Base-by-base conservation (phyloP, 2,888 invertebrate species). In the Oxystoma pomonae region DNA sequence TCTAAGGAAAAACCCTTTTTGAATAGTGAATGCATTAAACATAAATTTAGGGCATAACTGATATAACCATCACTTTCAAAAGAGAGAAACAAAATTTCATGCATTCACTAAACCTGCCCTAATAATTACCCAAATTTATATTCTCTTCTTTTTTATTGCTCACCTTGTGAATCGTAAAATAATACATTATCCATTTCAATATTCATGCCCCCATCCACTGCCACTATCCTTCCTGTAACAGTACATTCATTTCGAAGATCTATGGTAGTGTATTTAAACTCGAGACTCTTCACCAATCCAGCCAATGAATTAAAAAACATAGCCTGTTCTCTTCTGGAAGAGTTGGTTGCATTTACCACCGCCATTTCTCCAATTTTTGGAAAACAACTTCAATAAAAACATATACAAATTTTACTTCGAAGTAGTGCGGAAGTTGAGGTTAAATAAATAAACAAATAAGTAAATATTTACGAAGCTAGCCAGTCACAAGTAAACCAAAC, bases 171-270 rank as follows among this genome's bases (percentile, higher is more conserved):
- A 77, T 89, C 86, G 72, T 85, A 85, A 74, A 85, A 88, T 18
- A 87, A 77, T 62, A 84, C 87, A 76, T 88, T 83, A 68, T 78
- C 79, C 79, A 90, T 82, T 65, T 86, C 83, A 60, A 90, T 78
- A 71, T 90, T 90, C 89, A 90, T 90, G 71, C 73, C 86, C 62
- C 87, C 89, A 80, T 90, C 90, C 2, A 88, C 86, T 62, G 81
- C 76, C n/a, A 77, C 77, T 57, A 90, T 78, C 69, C 78, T 78
- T 55, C 90, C 90, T 73, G 84, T 84, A 49, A 89, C 81, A 72
- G 82, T 84, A 0, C 85, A 79, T 73, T 90, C 89, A 77, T 90
- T 87, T 69, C 87, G 80, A 56, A 90, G 79, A 78, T 90, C 90
- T 21, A 90, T 80, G 19, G 84, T 85, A 2, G 88, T 85, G 70